Evolutionary conservation across 1,140 invertebrate genomes (phyloP).

Genomic region (Gryllus bimaculatus): DNA sequence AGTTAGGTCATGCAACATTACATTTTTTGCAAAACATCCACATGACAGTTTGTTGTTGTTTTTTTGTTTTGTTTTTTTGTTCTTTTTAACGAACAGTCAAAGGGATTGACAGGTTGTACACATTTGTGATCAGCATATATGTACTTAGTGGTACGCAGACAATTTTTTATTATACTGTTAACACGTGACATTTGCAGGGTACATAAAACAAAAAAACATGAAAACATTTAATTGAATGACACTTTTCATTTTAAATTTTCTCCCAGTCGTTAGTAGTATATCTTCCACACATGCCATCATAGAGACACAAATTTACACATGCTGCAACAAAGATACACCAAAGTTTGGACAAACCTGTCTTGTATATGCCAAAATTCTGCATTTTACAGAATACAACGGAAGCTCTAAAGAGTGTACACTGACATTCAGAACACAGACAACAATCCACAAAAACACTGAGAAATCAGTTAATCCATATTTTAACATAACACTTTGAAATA

Average conservation of each 20-base stretch:
- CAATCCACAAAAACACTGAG: background rate
- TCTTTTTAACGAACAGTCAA: too few relatives aligned
- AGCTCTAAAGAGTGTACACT: background rate
- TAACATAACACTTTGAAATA: background rate
- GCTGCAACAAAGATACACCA: background rate
- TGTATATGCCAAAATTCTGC: background rate
- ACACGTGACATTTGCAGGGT: too few relatives aligned
- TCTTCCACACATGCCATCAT: background rate
- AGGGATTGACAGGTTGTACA: too few relatives aligned
- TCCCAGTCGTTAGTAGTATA: background rate
- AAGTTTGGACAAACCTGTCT: background rate
- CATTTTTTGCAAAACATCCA: too few relatives aligned
- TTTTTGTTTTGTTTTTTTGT: too few relatives aligned
- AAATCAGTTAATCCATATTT: background rate
- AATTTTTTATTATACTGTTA: too few relatives aligned
- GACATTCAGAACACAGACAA: slow-evolving; percentile 1
- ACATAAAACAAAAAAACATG: background rate
- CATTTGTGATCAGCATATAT: too few relatives aligned
- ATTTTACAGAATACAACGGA: background rate
- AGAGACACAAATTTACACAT: background rate
- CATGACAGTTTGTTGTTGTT: too few relatives aligned
- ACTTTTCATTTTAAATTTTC: background rate
- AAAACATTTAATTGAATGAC: background rate
- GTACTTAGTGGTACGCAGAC: too few relatives aligned
- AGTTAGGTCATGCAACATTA: too few relatives aligned